Conservation (phyloP, 2,113 vertebrate genomes). For the Strix aluco region DNA sequence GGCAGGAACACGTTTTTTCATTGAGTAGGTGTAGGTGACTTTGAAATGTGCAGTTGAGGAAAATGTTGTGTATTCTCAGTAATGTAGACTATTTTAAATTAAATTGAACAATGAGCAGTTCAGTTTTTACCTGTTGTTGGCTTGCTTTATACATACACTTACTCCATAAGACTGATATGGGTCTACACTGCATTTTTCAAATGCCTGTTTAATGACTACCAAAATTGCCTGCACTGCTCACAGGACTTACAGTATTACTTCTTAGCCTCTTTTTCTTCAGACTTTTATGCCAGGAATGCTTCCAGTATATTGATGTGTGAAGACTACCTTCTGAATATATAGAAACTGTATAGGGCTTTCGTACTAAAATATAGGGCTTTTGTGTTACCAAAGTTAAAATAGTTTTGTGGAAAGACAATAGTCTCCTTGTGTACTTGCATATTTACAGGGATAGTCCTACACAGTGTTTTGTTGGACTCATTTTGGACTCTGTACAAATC, state of each 20-base stretch:
- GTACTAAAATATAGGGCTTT: neutral
- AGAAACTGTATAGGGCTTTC: neutral
- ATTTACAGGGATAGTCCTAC: neutral
- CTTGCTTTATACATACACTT: neutral
- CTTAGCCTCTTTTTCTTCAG: neutral
- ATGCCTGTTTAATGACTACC: neutral
- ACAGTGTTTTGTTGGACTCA: neutral
- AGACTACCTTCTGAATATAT: neutral
- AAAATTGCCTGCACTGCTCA: neutral
- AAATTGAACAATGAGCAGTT: neutral
- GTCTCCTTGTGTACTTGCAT: neutral
- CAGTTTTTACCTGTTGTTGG: neutral
- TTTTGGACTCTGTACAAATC: neutral
- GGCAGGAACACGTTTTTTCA: neutral
- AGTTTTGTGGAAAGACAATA: neutral
- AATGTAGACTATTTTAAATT: neutral
- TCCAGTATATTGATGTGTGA: neutral
- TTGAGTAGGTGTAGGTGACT: neutral
- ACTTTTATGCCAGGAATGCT: neutral
- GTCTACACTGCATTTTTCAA: neutral
- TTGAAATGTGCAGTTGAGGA: neutral
- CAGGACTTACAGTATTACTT: neutral
- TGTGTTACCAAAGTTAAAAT: neutral
- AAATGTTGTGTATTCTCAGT: neutral
- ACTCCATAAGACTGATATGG: neutral